Evolutionary conservation across 2,888 invertebrate genomes (phyloP).

Genomic region (Catonia carolina): DNA sequence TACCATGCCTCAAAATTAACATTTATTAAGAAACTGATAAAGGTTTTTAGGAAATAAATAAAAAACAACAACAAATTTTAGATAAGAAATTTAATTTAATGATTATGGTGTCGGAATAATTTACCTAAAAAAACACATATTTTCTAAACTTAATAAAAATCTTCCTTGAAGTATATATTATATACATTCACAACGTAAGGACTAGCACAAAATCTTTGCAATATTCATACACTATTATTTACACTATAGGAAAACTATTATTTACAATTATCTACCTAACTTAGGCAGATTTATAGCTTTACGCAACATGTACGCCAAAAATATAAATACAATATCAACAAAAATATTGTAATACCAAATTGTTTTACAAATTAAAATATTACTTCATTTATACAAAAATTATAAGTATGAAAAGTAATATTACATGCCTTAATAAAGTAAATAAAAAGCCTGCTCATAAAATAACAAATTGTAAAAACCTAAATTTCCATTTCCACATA

Average conservation of each 20-base stretch:
- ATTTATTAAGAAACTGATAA: neutral
- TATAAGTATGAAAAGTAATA: too few relatives aligned
- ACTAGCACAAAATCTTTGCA: conserved; percentile 29
- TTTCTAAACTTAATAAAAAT: conserved; percentile 25
- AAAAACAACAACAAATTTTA: conserved; percentile 14
- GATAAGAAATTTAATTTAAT: conserved; percentile 29
- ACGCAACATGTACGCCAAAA: too few relatives aligned
- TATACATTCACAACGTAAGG: conserved; percentile 27
- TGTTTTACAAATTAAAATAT: neutral
- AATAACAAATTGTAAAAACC: too few relatives aligned
- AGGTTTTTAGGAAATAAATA: conserved; percentile 1
- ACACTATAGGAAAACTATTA: conserved; percentile 12
- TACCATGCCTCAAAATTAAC: too few relatives aligned
- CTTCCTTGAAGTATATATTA: conserved; percentile 20
- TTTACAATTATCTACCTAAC: conserved; percentile 11
- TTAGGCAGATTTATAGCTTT: conserved; percentile 2
- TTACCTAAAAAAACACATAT: conserved; percentile 28
- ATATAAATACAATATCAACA: conserved; percentile 1
- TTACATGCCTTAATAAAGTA: too few relatives aligned
- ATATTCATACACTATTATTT: conserved; percentile 23
- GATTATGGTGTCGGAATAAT: conserved; percentile 31
- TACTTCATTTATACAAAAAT: too few relatives aligned
- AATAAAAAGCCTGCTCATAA: too few relatives aligned
- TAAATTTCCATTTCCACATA: too few relatives aligned
- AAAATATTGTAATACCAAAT: neutral